phyloP scores from a whole-genome alignment of 1,140 invertebrate genomes.

The Drosophila asahinai region DNA sequence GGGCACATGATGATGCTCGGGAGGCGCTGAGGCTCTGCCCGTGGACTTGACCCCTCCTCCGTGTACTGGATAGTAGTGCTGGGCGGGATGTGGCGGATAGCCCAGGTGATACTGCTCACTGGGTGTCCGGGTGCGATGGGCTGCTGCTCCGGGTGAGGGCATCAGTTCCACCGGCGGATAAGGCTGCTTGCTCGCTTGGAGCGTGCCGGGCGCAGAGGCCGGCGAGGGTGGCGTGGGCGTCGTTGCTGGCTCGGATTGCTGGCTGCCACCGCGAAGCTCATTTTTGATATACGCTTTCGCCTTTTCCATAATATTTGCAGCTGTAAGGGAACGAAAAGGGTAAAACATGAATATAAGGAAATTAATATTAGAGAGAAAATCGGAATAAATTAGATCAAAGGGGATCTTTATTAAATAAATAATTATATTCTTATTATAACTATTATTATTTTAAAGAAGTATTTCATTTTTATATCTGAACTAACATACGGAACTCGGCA shows the following conservation, averaged over 20 bases:
- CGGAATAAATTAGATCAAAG: no score
- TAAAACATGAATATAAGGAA: not conserved
- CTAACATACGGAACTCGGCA: no score
- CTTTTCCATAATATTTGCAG: conserved; percentile 86
- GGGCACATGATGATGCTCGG: conserved; percentile 46
- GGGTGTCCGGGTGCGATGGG: conserved; percentile 41
- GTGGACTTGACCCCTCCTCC: conserved; percentile 42
- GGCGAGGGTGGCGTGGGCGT: conserved; percentile 40
- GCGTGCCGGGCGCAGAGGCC: conserved; percentile 25
- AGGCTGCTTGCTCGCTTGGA: conserved; percentile 33
- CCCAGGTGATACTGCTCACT: conserved; percentile 37
- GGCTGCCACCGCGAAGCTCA: conserved; percentile 85
- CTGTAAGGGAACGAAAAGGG: conserved; percentile 30
- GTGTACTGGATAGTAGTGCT: conserved; percentile 45
- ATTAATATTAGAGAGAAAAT: not conserved
- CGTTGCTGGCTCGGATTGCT: conserved; percentile 66
- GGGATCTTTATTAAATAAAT: no score
- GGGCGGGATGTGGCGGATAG: conserved; percentile 40
- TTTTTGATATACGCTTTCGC: conserved; percentile 88
- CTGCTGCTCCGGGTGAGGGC: conserved; percentile 55
- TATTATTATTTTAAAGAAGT: no score
- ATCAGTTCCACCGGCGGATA: conserved; percentile 60
- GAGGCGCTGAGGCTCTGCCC: conserved; percentile 63
- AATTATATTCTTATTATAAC: no score
- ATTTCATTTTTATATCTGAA: no score